Percentiles rank a stretch among this genome's conserved stretches.
Evolutionary conservation across 2,113 vertebrate species (phyloP).

Genomic region (Dolichotis patagonum): DNA sequence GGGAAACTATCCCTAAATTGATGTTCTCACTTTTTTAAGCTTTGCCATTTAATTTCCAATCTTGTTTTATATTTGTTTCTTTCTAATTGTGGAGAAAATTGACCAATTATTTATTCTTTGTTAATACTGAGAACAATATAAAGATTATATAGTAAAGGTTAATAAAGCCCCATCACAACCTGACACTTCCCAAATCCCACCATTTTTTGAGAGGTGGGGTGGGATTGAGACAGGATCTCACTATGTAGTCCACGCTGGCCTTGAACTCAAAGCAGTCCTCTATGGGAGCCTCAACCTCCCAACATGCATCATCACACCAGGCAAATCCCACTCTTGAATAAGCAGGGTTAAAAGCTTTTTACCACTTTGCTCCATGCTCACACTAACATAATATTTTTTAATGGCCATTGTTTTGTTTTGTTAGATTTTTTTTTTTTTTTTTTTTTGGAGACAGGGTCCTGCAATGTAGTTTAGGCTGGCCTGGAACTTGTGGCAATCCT

Average conservation of each 20-base stretch:
- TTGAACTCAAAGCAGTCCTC: not conserved
- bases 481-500: not conserved
- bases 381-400: not conserved
- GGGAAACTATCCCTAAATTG: not conserved
- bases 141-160: conserved; percentile 16
- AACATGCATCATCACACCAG: not conserved
- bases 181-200: not conserved
- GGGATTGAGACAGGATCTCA: not conserved
- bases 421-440: not conserved
- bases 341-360: conserved; percentile 44
- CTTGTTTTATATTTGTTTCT: not conserved
- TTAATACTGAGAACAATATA: conserved; percentile 48
- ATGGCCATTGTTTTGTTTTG: not conserved
- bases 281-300: not conserved
- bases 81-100: conserved; percentile 36
- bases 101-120: conserved; percentile 10
- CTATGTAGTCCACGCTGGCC: not conserved
- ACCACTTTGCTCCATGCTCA: not conserved
- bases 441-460: not conserved
- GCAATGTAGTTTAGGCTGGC: not conserved
- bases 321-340: not conserved
- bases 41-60: conserved; percentile 17
- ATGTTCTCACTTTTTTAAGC: not conserved
- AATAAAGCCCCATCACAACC: not conserved
- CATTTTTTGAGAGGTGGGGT: not conserved